Base-by-base conservation (phyloP, 2,797 vertebrate genomes). In the Hirundo rustica region DNA sequence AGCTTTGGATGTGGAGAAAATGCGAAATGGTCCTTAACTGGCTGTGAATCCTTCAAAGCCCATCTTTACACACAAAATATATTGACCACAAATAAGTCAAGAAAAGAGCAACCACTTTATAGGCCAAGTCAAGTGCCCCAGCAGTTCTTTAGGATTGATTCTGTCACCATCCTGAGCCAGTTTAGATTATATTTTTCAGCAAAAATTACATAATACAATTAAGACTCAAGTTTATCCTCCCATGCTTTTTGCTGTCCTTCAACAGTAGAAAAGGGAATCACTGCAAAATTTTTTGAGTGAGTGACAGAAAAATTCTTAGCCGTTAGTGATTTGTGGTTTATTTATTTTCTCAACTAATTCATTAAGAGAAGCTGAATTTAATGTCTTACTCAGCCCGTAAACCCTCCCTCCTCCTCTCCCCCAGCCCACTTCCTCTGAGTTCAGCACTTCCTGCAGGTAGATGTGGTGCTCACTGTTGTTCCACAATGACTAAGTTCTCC, bases 401-500 rank as follows among this genome's bases (percentile, higher is more conserved):
- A 88, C 47, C 53, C 23, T 87, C 81, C 62, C 53, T 66, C 34
- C 54, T 64, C 6, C 0, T 66, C 62, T 60, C 53, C 84, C 89
- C 75, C 51, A 93, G 57, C 60, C 89, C 88, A 54, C 76, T 95
- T 92, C 75, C 76, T 93, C 29, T 89, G 79, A 79, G 71, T 55
- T 77, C 85, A 95, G 79, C 85, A 58, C 54, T 92, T 93, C 81
- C 88, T 96, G 89, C 47, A 74, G 65, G 83, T 92, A 61, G 64
- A 62, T 11, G 75, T 82, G 84, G 19, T 85, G 36, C 88, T 92
- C 79, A 34, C 51, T 85, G 70, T 77, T 95, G 82, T 95, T 91
- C 92, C 93, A 90, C 73, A 73, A 20, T 96, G 95, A 96, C 93
- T 95, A 95, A 96, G 76, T 95, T 84, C 62, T 96, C 79, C 93